These are phyloP conservation scores for Trichomalopsis sarcophagae DNA, from an alignment of 1,140 invertebrate species.

Conservation along the genomic window DNA sequence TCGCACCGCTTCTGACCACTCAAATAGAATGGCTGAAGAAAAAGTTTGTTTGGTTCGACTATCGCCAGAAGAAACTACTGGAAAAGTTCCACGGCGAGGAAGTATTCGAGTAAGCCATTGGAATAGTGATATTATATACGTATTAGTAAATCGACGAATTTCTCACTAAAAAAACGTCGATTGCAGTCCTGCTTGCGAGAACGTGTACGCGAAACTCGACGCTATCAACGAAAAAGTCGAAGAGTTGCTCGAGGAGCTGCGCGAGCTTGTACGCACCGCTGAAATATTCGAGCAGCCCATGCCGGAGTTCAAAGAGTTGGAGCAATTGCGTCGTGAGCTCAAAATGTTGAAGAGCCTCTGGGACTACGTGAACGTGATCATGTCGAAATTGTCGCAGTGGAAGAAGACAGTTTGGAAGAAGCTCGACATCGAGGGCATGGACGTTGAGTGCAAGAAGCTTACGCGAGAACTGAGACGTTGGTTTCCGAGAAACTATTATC, in stretches of 20 bases:
- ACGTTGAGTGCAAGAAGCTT: constrained; percentile 94
- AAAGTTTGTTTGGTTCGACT: constrained; percentile 86
- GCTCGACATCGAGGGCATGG: constrained; percentile 95
- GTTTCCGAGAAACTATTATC: constrained; percentile 30
- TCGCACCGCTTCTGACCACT: constrained; percentile 84
- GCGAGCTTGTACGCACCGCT: constrained; percentile 83
- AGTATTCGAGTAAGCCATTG: constrained; percentile 79
- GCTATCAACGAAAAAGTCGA: constrained; percentile 81
- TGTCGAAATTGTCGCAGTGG: constrained; percentile 90
- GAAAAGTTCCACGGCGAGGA: constrained; percentile 81
- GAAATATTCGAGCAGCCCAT: constrained; percentile 90
- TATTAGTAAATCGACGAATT: neutral
- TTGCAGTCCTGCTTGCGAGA: constrained; percentile 78
- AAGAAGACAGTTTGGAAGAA: constrained; percentile 94
- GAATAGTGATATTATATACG: neutral
- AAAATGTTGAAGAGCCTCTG: constrained; percentile 88
- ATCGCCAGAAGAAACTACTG: constrained; percentile 84
- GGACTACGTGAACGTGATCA: constrained; percentile 91
- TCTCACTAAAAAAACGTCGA: neutral
- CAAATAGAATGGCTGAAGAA: constrained; percentile 81
- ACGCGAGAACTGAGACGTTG: constrained; percentile 85
- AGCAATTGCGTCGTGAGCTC: constrained; percentile 85
- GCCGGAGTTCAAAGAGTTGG: constrained; percentile 87
- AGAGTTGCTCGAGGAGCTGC: constrained; percentile 82
- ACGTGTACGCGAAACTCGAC: constrained; percentile 86